Evolutionary conservation across 2,113 vertebrate genomes (phyloP).

Genomic region (Scomber japonicus): DNA sequence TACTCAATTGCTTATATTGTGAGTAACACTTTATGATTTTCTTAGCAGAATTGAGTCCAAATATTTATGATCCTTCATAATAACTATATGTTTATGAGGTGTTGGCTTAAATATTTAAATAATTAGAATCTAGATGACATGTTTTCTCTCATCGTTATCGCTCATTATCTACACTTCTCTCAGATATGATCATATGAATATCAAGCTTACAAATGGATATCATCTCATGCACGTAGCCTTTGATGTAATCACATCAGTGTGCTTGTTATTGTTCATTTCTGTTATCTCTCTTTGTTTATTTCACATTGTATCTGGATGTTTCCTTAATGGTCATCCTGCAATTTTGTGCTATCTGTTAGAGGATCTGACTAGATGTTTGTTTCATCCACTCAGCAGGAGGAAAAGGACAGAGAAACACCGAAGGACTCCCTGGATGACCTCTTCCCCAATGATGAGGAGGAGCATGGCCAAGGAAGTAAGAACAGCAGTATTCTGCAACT

Average conservation of each 20-base stretch:
- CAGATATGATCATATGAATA: background rate
- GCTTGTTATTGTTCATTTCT: background rate
- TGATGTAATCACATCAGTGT: background rate
- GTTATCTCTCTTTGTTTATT: conserved; percentile 3
- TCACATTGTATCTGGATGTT: background rate
- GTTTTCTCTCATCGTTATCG: background rate
- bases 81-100: background rate
- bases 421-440: conserved; percentile 97
- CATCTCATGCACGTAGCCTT: background rate
- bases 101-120: background rate
- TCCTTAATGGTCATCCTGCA: background rate
- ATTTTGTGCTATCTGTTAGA: background rate
- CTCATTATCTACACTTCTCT: background rate
- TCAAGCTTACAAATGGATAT: background rate
- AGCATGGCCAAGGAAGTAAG: conserved; percentile 92
- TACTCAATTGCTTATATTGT: no score
- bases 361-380: conserved; percentile 20
- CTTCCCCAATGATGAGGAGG: conserved; percentile 96
- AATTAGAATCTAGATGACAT: no score
- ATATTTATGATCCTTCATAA: background rate
- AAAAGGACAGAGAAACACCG: conserved; percentile 92
- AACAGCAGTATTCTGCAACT: background rate
- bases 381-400: conserved; percentile 87
- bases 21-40: no score
- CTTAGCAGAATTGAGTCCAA: no score